Evolutionary conservation across 1,140 invertebrate genomes (phyloP), one percentile per base, ranked within the genome.

Genomic region (Diuraphis noxia): DNA sequence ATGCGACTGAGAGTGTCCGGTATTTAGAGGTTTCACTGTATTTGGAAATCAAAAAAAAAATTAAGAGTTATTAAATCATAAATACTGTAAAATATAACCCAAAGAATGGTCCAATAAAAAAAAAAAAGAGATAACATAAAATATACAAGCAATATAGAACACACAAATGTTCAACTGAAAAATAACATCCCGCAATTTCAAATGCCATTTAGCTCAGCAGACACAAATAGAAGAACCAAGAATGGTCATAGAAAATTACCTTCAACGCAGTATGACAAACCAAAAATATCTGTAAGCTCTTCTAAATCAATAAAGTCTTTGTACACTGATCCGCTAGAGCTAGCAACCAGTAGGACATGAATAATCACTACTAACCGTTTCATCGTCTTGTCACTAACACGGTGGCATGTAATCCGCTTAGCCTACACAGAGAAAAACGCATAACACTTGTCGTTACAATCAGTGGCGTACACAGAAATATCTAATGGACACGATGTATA

Each of bases 281-380:
- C 92, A 92, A 92, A 92, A 77, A 92, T 89, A 82, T 91, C 84
- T 30, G 52, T 77, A 43, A 92, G 38, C 5, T 92, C 92, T 56
- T 91, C 84, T 40, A 92, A 38, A 81, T 92, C 40, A 40, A 92
- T 46, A n/a, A 49, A 43, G 30, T 85, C 49, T 34, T 92, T 92
- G 91, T 92, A 92, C n/a, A 82, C 5, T n/a, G 30, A 82, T 52
- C 72, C 13, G n/a, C 6, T 82, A 82, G 77, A 52, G 81, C 41
- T 91, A 82, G 21, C 43, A 38, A n/a, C 41, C 34, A 91, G 34
- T 36, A 86, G 34, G 46, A 34, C n/a, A 46, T 49, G 86, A 36
- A 88, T 52, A 86, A 86, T 86, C 85, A 86, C 49, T 40, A 86
- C 36, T 40, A 63, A 56, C 49, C 52, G 40, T 38, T 87, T 87